Evolutionary conservation across 2,888 invertebrate species (phyloP).

Genomic region (Leuctra nigra): DNA sequence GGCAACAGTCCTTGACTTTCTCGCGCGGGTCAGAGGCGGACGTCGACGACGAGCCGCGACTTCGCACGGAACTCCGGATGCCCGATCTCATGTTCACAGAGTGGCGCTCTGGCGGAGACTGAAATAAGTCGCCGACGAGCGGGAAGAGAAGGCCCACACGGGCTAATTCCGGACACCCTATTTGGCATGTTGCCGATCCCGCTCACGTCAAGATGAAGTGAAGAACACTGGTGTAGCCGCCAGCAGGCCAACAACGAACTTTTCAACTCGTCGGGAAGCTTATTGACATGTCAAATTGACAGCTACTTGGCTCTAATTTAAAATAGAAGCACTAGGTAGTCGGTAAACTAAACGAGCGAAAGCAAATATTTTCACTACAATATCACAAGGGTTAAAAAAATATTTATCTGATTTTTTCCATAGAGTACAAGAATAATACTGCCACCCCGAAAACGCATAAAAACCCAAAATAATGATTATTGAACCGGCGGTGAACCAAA

Average conservation of each 20-base stretch:
- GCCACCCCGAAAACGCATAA: no score
- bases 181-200: conserved; percentile 17
- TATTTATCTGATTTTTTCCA: no score
- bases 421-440: no score
- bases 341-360: no score
- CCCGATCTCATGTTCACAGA: conserved; percentile 7
- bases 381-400: no score
- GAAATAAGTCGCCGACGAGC: conserved; percentile 13
- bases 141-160: conserved; percentile 5
- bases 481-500: no score
- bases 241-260: no score
- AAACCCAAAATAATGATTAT: no score
- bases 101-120: conserved; percentile 6
- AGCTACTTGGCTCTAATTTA: not conserved
- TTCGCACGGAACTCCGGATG: conserved; percentile 52
- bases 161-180: conserved; percentile 18
- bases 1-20: conserved; percentile 75
- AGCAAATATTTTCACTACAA: no score
- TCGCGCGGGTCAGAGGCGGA: conserved; percentile 59
- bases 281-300: not conserved
- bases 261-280: not conserved
- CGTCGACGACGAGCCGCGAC: conserved; percentile 55
- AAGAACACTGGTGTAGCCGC: no score
- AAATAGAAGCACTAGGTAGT: no score
- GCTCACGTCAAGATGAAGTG: not conserved